Conservation (phyloP, 2,113 vertebrate species). For the Hippocampus zosterae region DNA sequence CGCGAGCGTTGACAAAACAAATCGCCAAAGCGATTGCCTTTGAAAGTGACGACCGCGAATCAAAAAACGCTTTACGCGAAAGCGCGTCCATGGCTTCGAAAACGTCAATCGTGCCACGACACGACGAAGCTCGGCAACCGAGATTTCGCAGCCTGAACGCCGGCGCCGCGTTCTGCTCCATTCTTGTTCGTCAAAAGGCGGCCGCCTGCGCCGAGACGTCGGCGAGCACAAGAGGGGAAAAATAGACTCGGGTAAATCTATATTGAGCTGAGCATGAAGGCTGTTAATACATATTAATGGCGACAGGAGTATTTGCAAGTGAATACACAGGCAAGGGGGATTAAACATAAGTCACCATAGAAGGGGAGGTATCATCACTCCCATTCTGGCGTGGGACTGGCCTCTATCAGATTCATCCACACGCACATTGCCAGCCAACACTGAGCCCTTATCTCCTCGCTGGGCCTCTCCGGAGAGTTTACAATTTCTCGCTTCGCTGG, state of each 20-base stretch:
- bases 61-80: too few relatives aligned
- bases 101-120: background rate
- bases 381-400: conserved; percentile 88
- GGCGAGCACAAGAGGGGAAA: conserved; percentile 54
- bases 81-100: background rate
- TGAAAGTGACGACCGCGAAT: too few relatives aligned
- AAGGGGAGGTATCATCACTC: conserved; percentile 87
- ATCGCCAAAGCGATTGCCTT: too few relatives aligned
- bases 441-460: conserved; percentile 95
- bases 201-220: conserved; percentile 41
- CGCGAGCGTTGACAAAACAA: too few relatives aligned
- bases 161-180: conserved; percentile 37
- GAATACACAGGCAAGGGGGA: conserved; percentile 88
- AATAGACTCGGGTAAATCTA: conserved; percentile 67
- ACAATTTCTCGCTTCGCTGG: conserved; percentile 99
- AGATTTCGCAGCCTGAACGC: conserved; percentile 37
- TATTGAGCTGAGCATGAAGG: conserved; percentile 74
- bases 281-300: conserved; percentile 91
- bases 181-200: conserved; percentile 46
- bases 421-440: conserved; percentile 92
- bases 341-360: conserved; percentile 93
- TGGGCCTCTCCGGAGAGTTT: conserved; percentile 95
- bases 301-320: conserved; percentile 84
- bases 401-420: conserved; percentile 91
- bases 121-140: conserved; percentile 16